Conservation (phyloP, 37 sponge, comb jelly and placozoan genomes). For the Eunapius fragilis region DNA sequence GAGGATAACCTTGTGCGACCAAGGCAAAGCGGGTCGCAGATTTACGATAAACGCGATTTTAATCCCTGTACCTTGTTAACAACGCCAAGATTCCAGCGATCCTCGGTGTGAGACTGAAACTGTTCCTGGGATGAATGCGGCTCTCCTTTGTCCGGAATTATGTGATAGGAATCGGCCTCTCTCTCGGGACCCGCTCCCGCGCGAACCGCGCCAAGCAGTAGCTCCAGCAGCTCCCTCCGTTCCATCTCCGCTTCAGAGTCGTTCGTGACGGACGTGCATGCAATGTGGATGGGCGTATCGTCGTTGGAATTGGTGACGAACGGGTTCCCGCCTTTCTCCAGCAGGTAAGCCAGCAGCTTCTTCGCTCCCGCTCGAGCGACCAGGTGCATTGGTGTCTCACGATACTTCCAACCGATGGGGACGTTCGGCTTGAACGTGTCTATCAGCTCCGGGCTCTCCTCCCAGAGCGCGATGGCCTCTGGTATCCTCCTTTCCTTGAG, state of each 20-base stretch:
- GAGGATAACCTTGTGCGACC: too few species aligned
- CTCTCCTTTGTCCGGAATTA: not conserved
- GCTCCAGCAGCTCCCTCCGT: conserved; percentile 38
- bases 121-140: too few species aligned
- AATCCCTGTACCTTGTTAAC: conserved; percentile 55
- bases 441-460: conserved; percentile 35
- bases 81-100: conserved; percentile 12
- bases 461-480: conserved; percentile 43
- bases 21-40: too few species aligned
- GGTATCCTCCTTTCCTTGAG: conserved; percentile 32
- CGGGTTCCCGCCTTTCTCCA: conserved; percentile 62
- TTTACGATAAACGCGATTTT: too few species aligned
- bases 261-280: conserved; percentile 40
- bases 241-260: conserved; percentile 30
- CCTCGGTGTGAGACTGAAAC: not conserved
- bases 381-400: conserved; percentile 68
- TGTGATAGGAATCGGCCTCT: not conserved
- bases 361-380: conserved; percentile 42
- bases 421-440: conserved; percentile 44
- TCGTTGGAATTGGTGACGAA: conserved; percentile 40
- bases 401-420: conserved; percentile 12
- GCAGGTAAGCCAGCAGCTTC: conserved; percentile 28
- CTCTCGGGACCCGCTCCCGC: not conserved
- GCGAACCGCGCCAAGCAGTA: conserved; percentile 36
- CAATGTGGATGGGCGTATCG: conserved; percentile 74